Conservation (phyloP, 2,113 vertebrate genomes). For the Ptilonorhynchus violaceus region DNA sequence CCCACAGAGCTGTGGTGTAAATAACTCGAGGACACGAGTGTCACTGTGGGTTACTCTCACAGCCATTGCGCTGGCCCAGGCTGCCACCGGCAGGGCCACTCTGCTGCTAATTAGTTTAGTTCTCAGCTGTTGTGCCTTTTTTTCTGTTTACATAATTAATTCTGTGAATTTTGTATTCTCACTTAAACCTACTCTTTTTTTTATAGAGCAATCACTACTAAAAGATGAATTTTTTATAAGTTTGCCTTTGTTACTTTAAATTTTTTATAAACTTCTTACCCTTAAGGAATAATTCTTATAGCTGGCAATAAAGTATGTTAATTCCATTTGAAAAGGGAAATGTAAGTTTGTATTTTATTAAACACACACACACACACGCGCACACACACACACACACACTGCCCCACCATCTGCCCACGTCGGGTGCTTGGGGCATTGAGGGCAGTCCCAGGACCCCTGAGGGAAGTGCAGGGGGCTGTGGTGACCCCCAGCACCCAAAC, state of each 20-base stretch:
- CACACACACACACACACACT: neutral
- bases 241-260: constrained; percentile 75
- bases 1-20: neutral
- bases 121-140: neutral
- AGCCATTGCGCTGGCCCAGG: neutral
- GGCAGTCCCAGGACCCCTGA: neutral
- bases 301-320: constrained; percentile 62
- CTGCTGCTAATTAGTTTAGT: constrained; percentile 36
- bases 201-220: constrained; percentile 70
- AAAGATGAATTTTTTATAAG: constrained; percentile 78
- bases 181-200: constrained; percentile 63
- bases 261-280: constrained; percentile 74
- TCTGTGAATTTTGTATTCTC: constrained; percentile 51
- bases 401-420: neutral
- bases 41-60: neutral
- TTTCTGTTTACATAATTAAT: constrained; percentile 66
- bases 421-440: fast-evolving
- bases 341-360: constrained; percentile 59
- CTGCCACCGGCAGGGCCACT: neutral
- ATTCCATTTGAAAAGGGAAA: constrained; percentile 57
- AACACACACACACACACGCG: neutral
- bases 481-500: neutral
- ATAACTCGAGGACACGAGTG: neutral
- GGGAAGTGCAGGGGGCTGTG: neutral
- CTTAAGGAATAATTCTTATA: constrained; percentile 67